phyloP scores from a whole-genome alignment of 2,113 vertebrate genomes.

The Saccopteryx leptura region DNA sequence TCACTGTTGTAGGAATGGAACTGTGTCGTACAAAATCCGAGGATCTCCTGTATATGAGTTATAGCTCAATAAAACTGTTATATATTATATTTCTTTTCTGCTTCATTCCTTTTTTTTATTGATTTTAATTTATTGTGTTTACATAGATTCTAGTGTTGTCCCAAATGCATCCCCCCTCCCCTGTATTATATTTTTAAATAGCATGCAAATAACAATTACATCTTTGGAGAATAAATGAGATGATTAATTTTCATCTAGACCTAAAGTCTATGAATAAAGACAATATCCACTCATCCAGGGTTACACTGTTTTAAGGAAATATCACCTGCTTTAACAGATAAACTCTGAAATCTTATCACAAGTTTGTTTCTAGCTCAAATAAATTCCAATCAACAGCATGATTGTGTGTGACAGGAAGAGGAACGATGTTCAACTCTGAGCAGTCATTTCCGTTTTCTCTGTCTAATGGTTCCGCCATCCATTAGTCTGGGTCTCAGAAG shows the following conservation, averaged over 20 bases:
- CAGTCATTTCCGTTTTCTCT: background rate
- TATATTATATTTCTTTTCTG: no score
- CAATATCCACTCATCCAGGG: background rate
- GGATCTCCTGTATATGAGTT: background rate
- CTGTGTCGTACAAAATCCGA: no score
- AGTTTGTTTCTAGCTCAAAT: conserved; percentile 48
- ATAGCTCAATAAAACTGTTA: conserved; percentile 14
- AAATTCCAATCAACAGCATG: background rate
- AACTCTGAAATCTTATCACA: conserved; percentile 22
- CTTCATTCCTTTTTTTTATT: no score
- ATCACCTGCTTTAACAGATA: background rate
- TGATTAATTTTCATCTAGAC: conserved; percentile 12
- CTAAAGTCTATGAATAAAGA: conserved; percentile 38
- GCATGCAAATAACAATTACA: background rate
- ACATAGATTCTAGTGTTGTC: no score
- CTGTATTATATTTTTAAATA: background rate
- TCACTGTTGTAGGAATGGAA: no score
- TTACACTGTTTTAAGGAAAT: conserved; percentile 36
- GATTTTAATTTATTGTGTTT: no score
- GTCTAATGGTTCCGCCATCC: background rate
- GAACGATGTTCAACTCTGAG: background rate
- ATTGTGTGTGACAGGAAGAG: background rate
- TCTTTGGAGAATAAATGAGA: background rate
- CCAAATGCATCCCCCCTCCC: no score
- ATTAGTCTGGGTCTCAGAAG: background rate